Evolutionary conservation across 2,113 vertebrate genomes (phyloP), one percentile per base, ranked within the genome.

Genomic region (Malurus alboscapulatus): DNA sequence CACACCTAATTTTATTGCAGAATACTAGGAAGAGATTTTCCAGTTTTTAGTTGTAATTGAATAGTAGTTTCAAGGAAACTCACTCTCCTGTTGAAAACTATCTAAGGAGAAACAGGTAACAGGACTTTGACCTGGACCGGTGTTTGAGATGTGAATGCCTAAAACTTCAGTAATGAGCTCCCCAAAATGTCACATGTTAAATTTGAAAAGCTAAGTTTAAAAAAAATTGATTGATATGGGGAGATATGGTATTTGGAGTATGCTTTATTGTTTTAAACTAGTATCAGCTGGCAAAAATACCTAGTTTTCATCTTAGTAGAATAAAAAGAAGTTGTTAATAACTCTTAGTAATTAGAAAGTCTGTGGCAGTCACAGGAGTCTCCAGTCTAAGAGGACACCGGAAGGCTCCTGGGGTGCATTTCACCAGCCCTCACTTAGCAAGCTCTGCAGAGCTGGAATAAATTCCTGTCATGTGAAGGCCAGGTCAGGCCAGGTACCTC

Each of bases 401-500:
- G 6, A 24, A 57, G 17, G 5, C 24, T 76, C 24, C 17, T 14
- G 42, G 4, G 2, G 6, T 25, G 17, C 30, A 2, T 54, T 71
- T 36, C 51, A 32, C 14, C 50, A 54, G 1, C 20, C 40, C 7
- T 55, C 26, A 4, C 9, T 18, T 4, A 5, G 10, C 9, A 65
- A 32, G 36, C 24, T 80, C 34, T 45, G 45, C 18, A 73, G 51
- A 48, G 19, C 63, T n/a, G 50, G 15, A 53, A 12, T 26, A 19
- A 79, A 59, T 16, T 10, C 19, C 14, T 27, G 10, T 4, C 5
- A 1, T 1, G 0, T 38, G 40, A 34, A 40, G 53, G 59, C 36
- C 1, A 8, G 30, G 17, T 17, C 1, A 6, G 36, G 19, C 50
- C 10, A 0, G 5, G 19, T 24, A 1, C 15, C 29, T 47, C 17